phyloP scores from a whole-genome alignment of 2,888 invertebrate species.

The Torymus aiolomorphi region DNA sequence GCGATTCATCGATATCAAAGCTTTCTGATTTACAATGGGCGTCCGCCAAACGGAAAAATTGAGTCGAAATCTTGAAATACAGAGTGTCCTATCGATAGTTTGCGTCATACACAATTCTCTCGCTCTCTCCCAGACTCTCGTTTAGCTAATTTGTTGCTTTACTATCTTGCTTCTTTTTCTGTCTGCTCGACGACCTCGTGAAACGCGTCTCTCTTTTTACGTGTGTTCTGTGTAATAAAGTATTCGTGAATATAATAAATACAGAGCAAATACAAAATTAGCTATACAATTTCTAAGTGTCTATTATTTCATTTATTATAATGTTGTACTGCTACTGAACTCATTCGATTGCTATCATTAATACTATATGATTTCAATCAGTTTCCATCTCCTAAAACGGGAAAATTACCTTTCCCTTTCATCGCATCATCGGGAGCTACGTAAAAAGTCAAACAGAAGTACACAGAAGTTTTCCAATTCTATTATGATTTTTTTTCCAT shows the following conservation, averaged over 20 bases:
- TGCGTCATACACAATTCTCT: conserved; percentile 27
- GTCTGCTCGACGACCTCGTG: conserved; percentile 19
- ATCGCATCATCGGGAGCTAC: conserved; percentile 8
- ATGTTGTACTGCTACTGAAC: conserved; percentile 54
- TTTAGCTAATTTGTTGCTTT: conserved; percentile 17
- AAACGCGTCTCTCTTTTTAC: conserved; percentile 31
- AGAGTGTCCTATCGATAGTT: conserved; percentile 2
- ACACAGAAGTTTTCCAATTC: conserved; percentile 49
- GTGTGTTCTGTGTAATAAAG: conserved; percentile 46
- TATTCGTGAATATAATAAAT: conserved; percentile 67
- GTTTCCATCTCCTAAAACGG: conserved; percentile 31
- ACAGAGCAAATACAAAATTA: conserved; percentile 71
- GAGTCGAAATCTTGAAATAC: conserved; percentile 31
- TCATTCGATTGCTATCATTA: conserved; percentile 53
- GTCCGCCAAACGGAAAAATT: conserved; percentile 30
- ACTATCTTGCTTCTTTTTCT: conserved; percentile 15
- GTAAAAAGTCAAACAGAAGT: conserved; percentile 56
- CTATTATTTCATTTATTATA: conserved; percentile 62
- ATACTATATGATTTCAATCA: conserved; percentile 59
- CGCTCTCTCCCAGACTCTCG: conserved; percentile 1
- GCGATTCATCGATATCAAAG: conserved; percentile 50
- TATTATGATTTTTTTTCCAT: conserved; percentile 23
- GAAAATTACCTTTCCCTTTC: conserved; percentile 20
- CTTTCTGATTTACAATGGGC: conserved; percentile 36
- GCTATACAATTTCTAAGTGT: conserved; percentile 67